Percentiles rank a stretch among this genome's conserved stretches.
phyloP scores from a whole-genome alignment of 2,888 invertebrate species.

The Leistus spinibarbis region DNA sequence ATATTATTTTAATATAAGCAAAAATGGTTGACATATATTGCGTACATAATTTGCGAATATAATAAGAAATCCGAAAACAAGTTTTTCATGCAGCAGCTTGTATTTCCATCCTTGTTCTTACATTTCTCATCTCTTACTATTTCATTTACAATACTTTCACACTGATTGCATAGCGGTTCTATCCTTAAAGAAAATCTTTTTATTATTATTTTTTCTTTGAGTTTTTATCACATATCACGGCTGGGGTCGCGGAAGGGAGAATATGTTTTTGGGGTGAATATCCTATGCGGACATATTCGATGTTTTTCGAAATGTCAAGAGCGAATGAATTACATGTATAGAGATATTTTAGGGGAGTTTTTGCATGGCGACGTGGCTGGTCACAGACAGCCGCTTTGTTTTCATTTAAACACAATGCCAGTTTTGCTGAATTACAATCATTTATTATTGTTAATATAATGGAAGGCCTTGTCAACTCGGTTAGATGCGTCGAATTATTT shows the following conservation, averaged over 20 bases:
- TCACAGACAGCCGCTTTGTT: not conserved
- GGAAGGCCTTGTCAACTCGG: not conserved
- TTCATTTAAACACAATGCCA: not conserved
- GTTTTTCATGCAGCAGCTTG: no score
- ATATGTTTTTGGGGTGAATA: not conserved
- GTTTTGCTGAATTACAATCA: not conserved
- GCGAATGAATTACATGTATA: not conserved
- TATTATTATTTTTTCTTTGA: not conserved
- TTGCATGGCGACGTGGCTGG: not conserved
- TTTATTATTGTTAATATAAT: not conserved
- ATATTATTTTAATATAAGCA: no score
- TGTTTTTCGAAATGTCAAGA: not conserved
- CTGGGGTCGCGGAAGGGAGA: not conserved
- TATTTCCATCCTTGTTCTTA: not conserved
- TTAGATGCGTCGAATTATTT: not conserved
- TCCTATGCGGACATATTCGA: not conserved
- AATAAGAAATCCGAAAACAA: no score
- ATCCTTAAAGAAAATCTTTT: not conserved
- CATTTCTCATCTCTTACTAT: not conserved
- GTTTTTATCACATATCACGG: not conserved
- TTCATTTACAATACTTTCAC: conserved; percentile 4
- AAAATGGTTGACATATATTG: no score
- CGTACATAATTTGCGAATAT: no score
- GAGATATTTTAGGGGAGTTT: not conserved
- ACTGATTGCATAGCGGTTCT: not conserved